Base-by-base conservation (phyloP, 2,113 vertebrate genomes). In the Sinosuthora webbiana region DNA sequence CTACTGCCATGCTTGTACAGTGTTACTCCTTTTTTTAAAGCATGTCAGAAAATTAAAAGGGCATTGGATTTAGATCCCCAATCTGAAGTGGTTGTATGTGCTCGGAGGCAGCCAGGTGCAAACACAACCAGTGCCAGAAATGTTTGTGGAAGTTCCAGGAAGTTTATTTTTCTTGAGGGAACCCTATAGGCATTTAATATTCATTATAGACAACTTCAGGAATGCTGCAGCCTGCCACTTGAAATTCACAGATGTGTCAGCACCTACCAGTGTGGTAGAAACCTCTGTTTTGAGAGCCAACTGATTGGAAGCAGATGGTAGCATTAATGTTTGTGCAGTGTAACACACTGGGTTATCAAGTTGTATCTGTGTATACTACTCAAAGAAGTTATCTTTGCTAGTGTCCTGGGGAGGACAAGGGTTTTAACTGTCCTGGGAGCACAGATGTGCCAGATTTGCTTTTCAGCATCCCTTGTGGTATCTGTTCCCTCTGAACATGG, bases 1-100 rank as follows among this genome's bases (percentile, higher is more conserved):
- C 45, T 53, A 28, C 23, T 73, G 24, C 24, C 45, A 16, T 0
- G 0, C 20, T 49, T 73, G 12, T 8, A 5, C 5, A 11, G 19
- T 31, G 11, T 14, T 11, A 35, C 60, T 89, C 11, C 13, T 2
- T 25, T 57, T 35, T 37, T 30, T 44, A 6, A 44, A 52, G 7
- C 2, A 8, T 42, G 18, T n/a, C 0, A 1, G 49, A 89, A 47
- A 21, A 33, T 42, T 63, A 41, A 68, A 73, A 69, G 39, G 8
- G 2, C 1, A 0, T 23, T 86, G 21, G 37, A 14, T 79, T 71
- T 67, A 53, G 10, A 39, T 75, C 13, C 10, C 11, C 1, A 25
- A 7, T 75, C 39, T 63, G 57, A 76, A 79, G 49, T n/a, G 9
- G 6, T 2, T n/a, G 7, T 62, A 15, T 42, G 24, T 86, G 62